These are phyloP conservation scores for Littorina saxatilis DNA, from an alignment of 1,140 invertebrate genomes.

Conservation along the genomic window DNA sequence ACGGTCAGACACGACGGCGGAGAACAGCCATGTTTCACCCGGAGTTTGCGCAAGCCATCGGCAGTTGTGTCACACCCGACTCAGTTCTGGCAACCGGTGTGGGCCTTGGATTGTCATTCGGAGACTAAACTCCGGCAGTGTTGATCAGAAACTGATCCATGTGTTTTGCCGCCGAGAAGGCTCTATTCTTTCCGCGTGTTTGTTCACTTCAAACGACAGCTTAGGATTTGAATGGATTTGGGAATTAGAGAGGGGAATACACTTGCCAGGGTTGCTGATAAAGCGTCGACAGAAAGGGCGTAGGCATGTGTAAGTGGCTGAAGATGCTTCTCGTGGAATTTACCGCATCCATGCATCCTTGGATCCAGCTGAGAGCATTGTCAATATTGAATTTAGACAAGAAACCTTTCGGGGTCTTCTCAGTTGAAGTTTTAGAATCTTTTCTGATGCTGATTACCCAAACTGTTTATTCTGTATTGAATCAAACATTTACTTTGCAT, in stretches of 20 bases:
- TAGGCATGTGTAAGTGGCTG: too few relatives aligned
- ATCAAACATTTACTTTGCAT: too few relatives aligned
- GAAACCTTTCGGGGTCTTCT: background rate
- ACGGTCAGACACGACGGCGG: background rate
- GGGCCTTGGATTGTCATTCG: background rate
- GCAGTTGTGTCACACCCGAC: background rate
- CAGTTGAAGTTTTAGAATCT: background rate
- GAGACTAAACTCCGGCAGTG: background rate
- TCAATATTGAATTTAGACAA: background rate
- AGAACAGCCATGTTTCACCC: background rate
- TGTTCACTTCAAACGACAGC: background rate
- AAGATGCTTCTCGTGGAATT: too few relatives aligned
- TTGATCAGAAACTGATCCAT: background rate
- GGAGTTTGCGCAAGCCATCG: background rate
- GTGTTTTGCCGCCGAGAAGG: background rate
- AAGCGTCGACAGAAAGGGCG: too few relatives aligned
- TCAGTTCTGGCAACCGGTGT: background rate
- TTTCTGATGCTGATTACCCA: too few relatives aligned
- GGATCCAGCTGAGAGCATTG: background rate
- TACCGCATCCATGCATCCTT: background rate
- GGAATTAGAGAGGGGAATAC: background rate
- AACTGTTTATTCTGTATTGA: too few relatives aligned
- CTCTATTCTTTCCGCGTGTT: background rate
- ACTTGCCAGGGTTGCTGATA: too few relatives aligned
- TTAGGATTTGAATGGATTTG: background rate